phyloP scores from a whole-genome alignment of 2,113 vertebrate species.

The Notothenia rossii region DNA sequence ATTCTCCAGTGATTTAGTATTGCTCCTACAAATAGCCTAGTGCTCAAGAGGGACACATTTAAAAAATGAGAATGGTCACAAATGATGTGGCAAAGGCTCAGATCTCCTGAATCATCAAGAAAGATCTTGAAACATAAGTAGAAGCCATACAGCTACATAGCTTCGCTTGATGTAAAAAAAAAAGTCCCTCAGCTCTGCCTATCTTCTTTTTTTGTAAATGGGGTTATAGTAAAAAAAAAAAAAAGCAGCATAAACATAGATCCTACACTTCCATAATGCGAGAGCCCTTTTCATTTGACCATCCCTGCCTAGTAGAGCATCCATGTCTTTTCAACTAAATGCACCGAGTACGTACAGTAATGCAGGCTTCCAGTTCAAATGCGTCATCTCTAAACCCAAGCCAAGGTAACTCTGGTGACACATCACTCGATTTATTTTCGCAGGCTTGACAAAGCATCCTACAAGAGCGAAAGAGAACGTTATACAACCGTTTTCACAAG shows the following conservation, averaged over 20 bases:
- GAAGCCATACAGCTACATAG: background rate
- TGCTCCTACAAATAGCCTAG: constrained; percentile 16
- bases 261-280: background rate
- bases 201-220: background rate
- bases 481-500: constrained; percentile 1
- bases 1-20: constrained; percentile 20
- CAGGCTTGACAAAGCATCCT: constrained; percentile 5
- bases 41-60: constrained; percentile 10
- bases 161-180: background rate
- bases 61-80: constrained; percentile 8
- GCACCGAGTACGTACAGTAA: background rate
- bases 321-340: background rate
- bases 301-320: background rate
- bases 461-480: constrained; percentile 23
- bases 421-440: background rate
- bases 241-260: background rate
- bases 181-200: background rate
- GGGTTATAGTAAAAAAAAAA: background rate
- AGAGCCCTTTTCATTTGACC: background rate
- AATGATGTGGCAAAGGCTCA: constrained; percentile 9
- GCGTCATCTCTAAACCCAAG: background rate
- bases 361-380: constrained; percentile 8
- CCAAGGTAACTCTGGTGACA: background rate
- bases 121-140: constrained; percentile 8
- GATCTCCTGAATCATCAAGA: constrained; percentile 21